Base-by-base conservation (phyloP, 2,797 vertebrate genomes). In the Anguilla marmorata region DNA sequence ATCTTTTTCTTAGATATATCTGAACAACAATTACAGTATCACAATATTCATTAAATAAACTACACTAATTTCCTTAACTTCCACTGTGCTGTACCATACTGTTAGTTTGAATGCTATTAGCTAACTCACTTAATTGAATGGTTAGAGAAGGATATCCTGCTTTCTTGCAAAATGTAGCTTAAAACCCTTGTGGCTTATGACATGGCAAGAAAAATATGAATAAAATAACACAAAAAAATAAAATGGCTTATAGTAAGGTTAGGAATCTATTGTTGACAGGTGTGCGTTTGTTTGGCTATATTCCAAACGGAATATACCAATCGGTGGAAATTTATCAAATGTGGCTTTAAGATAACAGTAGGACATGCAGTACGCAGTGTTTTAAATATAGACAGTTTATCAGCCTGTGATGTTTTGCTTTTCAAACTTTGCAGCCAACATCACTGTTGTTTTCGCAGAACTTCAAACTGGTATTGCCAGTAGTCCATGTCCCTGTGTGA, bases 241-340 rank as follows among this genome's bases (percentile, higher is more conserved):
- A 54, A 27, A 27, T 27, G 24, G 27, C 27, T 58, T 37, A 54
- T 48, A 52, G 66, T 74, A 86, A 2, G 27, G 16, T 24, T 83
- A 48, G 8, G 21, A 83, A 12, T 27, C 63, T 24, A 66, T 6
- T 66, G 63, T 27, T 66, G 63, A 66, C 21, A n/a, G 63, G 7
- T 66, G 21, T 86, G 48, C 76, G 11, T 84, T 54, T 21, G n/a
- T 11, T 30, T 21, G 66, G 85, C n/a, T 86, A 30, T 86, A 69
- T 66, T 69, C 37, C 3, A 41, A 37, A 37, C 37, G 45, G 27
- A 86, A 69, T 85, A 85, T 41, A 41, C 37, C 3, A 41, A 41
- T 41, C 37, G 45, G 33, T 7, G 2, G 24, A 33, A 48, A 86
- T 69, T 86, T 66, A n/a, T 21, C 37, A 52, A 72, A 54, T 74